A percentile compares a stretch with the other conserved stretches of the same genome.
phyloP scores from a whole-genome alignment of 2,888 invertebrate genomes.

The Blastobasis lacticolella region DNA sequence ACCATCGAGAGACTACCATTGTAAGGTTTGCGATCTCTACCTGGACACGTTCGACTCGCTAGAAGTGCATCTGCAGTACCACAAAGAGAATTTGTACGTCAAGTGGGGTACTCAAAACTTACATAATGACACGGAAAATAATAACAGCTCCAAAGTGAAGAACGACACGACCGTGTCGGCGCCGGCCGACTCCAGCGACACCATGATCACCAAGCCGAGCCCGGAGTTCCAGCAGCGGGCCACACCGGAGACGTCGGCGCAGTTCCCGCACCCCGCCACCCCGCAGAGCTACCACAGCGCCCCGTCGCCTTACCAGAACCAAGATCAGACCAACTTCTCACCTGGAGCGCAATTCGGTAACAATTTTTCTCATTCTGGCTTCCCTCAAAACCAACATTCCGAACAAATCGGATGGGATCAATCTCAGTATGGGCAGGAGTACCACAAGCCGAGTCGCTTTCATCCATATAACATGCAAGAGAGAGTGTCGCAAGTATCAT shows the following conservation, averaged over 20 bases:
- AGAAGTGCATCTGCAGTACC: conserved; percentile 86
- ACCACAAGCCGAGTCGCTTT: conserved; percentile 59
- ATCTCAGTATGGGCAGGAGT: conserved; percentile 61
- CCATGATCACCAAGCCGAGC: conserved; percentile 76
- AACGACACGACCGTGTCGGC: conserved; percentile 77
- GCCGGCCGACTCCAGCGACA: conserved; percentile 84
- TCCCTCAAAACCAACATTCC: conserved; percentile 64
- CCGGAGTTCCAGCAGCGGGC: conserved; percentile 74
- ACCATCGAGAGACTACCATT: conserved; percentile 77
- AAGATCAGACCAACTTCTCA: conserved; percentile 74
- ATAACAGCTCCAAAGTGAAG: conserved; percentile 77
- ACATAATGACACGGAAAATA: conserved; percentile 77
- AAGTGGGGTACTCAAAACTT: conserved; percentile 80
- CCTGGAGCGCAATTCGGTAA: conserved; percentile 69
- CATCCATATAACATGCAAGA: conserved; percentile 73
- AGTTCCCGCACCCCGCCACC: conserved; percentile 77
- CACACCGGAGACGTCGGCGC: conserved; percentile 72
- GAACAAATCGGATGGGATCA: conserved; percentile 68
- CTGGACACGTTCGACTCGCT: conserved; percentile 85
- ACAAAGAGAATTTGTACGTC: conserved; percentile 83
- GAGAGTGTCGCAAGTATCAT: conserved; percentile 67
- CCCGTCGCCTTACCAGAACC: conserved; percentile 78
- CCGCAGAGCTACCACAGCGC: conserved; percentile 79
- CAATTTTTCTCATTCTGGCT: conserved; percentile 65
- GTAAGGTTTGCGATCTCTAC: conserved; percentile 83